Base-by-base conservation (phyloP, 2,888 invertebrate species). In the Ophion ventricosus region DNA sequence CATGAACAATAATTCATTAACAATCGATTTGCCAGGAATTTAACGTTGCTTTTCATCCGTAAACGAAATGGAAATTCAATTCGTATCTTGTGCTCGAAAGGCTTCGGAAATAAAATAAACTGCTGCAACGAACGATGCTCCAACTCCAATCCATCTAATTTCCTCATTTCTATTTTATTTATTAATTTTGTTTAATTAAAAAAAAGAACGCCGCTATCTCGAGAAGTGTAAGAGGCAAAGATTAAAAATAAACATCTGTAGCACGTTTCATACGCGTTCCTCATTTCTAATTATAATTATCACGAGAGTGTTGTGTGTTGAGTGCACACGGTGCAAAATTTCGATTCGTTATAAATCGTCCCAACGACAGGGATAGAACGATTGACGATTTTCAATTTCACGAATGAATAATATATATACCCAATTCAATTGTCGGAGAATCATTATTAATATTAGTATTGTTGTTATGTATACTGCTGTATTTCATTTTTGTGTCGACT, bases 201-300 rank as follows among this genome's bases (percentile, higher is more conserved):
- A 43, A 8, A 7, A 11, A 43, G 11, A 4, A 4, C 11, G 1
- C 43, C 25, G 1, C 17, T n/a, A 66, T 14, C 23, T 23, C 54
- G 49, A 25, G 54, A 26, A 26, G n/a, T n/a, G 17, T 20, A 49
- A 7, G 26, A 25, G 17, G 49, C 66, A 49, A 14, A 54, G 70
- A 43, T 67, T 69, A 74, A 83, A 72, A 66, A 83, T 80, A 76
- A 80, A 76, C 80, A 80, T 83, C 83, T 73, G 70, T 43, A 1
- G 72, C 83, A 80, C 72, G 75, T 80, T 83, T 80, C 66, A 72
- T 76, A 73, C 74, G 74, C 79, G 75, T 43, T 69, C 56, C 63
- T 82, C 63, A 70, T 79, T 78, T 57, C 35, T 57, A 76, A 80
- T 75, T 75, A 69, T 69, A 74, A 80, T 69, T 54, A n/a, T 59